Evolutionary conservation across 2,888 invertebrate species (phyloP).

Genomic region (Eupithecia insigniata): DNA sequence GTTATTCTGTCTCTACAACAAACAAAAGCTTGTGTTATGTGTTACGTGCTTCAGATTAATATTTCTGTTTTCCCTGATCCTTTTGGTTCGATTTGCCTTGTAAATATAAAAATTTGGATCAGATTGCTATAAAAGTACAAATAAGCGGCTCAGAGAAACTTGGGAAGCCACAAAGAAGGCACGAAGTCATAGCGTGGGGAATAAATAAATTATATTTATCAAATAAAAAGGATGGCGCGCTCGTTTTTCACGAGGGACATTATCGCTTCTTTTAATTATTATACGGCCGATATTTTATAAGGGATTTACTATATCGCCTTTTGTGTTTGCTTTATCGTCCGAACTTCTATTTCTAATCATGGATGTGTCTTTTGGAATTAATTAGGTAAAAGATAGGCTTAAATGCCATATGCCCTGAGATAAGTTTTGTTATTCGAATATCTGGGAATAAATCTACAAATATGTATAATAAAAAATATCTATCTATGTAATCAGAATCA

Average conservation of each 20-base stretch:
- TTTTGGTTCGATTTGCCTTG: slow-evolving; percentile 4
- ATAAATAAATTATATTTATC: slow-evolving; percentile 85
- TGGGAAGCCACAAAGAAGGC: slow-evolving; percentile 65
- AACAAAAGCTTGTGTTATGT: background rate
- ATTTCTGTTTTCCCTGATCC: background rate
- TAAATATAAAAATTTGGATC: slow-evolving; percentile 22
- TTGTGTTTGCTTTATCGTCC: slow-evolving; percentile 49
- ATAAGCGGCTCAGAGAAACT: slow-evolving; percentile 56
- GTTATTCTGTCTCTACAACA: background rate
- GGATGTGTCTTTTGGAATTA: background rate
- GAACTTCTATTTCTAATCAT: slow-evolving; percentile 3
- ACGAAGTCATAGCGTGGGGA: slow-evolving; percentile 67
- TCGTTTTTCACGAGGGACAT: slow-evolving; percentile 83
- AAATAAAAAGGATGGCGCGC: slow-evolving; percentile 83
- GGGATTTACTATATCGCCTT: slow-evolving; percentile 38
- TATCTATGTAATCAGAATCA: too few relatives aligned
- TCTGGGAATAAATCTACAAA: too few relatives aligned
- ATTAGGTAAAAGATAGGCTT: background rate
- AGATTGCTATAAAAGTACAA: slow-evolving; percentile 15
- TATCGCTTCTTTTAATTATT: slow-evolving; percentile 84
- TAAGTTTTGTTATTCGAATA: background rate
- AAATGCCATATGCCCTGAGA: background rate
- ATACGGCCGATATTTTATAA: slow-evolving; percentile 81
- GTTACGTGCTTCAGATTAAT: background rate
- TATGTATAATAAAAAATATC: too few relatives aligned